Evolutionary conservation across 2,113 vertebrate species (phyloP).

Genomic region (Hylia prasina): DNA sequence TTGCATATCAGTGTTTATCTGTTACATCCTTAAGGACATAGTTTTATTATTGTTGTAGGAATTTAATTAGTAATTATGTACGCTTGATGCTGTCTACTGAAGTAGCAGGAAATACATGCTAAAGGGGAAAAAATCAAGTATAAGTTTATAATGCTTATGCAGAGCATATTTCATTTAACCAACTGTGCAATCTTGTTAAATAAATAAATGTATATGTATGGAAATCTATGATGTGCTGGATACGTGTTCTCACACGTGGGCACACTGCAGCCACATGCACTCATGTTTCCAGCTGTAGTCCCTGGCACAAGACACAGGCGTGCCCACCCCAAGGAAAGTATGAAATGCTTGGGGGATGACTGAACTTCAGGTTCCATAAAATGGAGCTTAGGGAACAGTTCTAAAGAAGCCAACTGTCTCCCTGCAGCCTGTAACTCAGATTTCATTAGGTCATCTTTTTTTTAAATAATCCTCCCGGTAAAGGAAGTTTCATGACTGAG

Average conservation of each 20-base stretch:
- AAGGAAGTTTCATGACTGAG: neutral
- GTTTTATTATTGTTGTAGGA: conserved; percentile 37
- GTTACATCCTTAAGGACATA: conserved; percentile 40
- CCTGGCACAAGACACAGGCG: neutral
- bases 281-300: neutral
- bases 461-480: neutral
- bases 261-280: neutral
- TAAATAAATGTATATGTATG: neutral
- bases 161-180: neutral
- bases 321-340: neutral
- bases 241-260: neutral
- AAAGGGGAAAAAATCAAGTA: neutral
- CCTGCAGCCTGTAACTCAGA: neutral
- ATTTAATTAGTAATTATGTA: conserved; percentile 54
- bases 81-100: neutral
- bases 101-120: conserved; percentile 3
- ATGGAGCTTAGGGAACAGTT: neutral
- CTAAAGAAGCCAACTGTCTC: neutral
- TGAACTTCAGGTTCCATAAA: neutral
- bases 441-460: neutral
- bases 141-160: neutral
- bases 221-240: neutral
- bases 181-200: neutral
- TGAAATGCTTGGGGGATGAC: neutral
- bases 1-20: conserved; percentile 9